Base-by-base conservation (phyloP, 2,888 invertebrate genomes). In the Andrena dorsata region DNA sequence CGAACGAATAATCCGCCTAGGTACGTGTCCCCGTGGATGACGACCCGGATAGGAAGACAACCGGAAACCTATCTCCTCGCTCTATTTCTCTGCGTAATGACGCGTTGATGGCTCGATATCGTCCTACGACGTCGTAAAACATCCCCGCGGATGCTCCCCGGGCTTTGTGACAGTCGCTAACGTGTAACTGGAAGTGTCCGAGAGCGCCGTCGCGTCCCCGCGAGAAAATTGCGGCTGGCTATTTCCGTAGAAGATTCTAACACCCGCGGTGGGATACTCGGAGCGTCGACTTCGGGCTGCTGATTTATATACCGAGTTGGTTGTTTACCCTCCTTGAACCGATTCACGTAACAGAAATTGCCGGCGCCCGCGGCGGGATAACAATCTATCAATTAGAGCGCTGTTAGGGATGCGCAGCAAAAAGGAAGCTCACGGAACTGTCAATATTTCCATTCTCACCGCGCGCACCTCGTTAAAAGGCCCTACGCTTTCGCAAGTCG, bases 41-140 rank as follows among this genome's bases (percentile, higher is more conserved):
- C 30, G 56, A 20, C 32, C 51, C 26, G 72, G 30, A 51, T 41
- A 61, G 51, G 73, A 66, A 56, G 66, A 70, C 80, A 76, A 71
- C 76, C 78, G 78, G 75, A 79, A 79, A 63, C 68, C 68, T 68
- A 41, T 75, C 56, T 49, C 64, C 51, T 71, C 80, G 76, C 65
- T 61, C 77, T 70, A 65, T 71, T 76, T 70, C 76, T 64, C 69
- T 23, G 65, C 35, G 76, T 80, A 80, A 76, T 66, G 80, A 58
- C 70, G 49, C 76, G 70, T 65, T 60, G 76, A 70, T 76, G 56
- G 53, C 70, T 7, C 63, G 76, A 64, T 76, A 76, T 64, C 70
- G 30, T 30, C 35, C 13, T 13, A 8, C 30, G 41, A n/a, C 10
- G n/a, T 32, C 71, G 47, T 71, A 70, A 76, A 76, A 47, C 47